Base-by-base conservation (phyloP, 2,797 vertebrate species). In the Aselliscus stoliczkanus region DNA sequence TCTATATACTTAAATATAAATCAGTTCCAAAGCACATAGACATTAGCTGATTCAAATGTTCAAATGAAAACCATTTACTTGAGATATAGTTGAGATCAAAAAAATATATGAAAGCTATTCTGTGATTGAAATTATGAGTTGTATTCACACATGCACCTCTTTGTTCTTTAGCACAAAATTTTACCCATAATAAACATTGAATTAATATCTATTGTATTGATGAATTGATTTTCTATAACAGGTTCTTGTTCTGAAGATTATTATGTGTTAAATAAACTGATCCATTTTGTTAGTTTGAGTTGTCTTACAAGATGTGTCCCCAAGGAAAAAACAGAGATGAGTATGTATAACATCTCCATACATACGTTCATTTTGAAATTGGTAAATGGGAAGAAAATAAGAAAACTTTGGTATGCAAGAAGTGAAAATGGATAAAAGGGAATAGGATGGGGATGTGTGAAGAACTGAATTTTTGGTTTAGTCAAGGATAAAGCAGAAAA, bases 1-100 rank as follows among this genome's bases (percentile, higher is more conserved):
- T 58, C 83, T 56, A 37, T 70, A 23, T 85, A 42, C 39, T 91
- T 96, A 90, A 72, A 91, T 94, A 96, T 94, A 96, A 96, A 0
- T 87, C 90, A 96, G 80, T 67, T 92, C 54, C 90, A 97, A 97
- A 96, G 89, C 88, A 4, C 0, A 89, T 81, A 96, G 96, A 97
- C 86, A 25, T 79, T 5, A 31, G 69, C 67, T 64, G 88, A 92
- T 96, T 97, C 88, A 75, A 97, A 82, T 93, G 82, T 94, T 21
- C 73, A 62, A 50, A 47, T 75, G 23, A 88, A 79, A 90, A 92
- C 96, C 17, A 93, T 69, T 91, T 92, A 80, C 84, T 96, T 96
- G 15, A 91, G 93, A 96, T 90, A 85, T 94, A 96, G 42, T 52
- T 73, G 27, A 77, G 27, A 77, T 97, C 97, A 95, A 85, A 70